Evolutionary conservation across 92 coral and sea anemone species (phyloP), one percentile per base, ranked within the genome.

Genomic region (Epizoanthus stellaris): DNA sequence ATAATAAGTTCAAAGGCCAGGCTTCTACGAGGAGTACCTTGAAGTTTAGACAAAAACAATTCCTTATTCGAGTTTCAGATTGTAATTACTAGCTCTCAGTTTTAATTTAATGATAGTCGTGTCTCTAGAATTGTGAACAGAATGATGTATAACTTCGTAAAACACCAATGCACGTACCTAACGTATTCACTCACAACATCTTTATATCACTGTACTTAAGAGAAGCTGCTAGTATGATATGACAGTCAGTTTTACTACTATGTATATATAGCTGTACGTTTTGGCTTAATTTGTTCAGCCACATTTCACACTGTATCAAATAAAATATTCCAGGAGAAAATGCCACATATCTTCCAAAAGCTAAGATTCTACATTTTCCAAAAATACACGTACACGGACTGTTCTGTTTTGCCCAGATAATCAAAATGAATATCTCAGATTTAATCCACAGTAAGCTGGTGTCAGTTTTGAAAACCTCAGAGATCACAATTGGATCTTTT

Each of bases 1-100:
- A 34, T 23, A 52, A 5, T 9, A 73, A 73, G 83, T 79, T 79
- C 83, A 79, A 79, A 79, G 83, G 83, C 83, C 83, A 42, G 72
- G 60, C 25, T 60, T 79, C 71, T 64, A 62, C 36, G 20, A 8
- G 68, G 14, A 58, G 61, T 34, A 62, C 56, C 39, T 38, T 36
- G 14, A 57, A 12, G 45, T 15, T 15, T 52, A 79, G 16, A 68
- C 52, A 45, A 64, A 79, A 63, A 42, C 54, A 63, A n/a, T 62
- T 64, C 36, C 72, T 43, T 16, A 40, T 42, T 64, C 13, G 9
- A 63, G 23, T 63, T 47, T 12, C 43, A 2, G 16, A 62, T 45
- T 79, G 59, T 61, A 9, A 52, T 52, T 52, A 52, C 13, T 52
- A 52, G 56, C 15, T 52, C 56, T 52, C 56, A 52, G 14, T 9